phyloP scores from a whole-genome alignment of 2,888 invertebrate species.

The Macrosiphum euphorbiae region DNA sequence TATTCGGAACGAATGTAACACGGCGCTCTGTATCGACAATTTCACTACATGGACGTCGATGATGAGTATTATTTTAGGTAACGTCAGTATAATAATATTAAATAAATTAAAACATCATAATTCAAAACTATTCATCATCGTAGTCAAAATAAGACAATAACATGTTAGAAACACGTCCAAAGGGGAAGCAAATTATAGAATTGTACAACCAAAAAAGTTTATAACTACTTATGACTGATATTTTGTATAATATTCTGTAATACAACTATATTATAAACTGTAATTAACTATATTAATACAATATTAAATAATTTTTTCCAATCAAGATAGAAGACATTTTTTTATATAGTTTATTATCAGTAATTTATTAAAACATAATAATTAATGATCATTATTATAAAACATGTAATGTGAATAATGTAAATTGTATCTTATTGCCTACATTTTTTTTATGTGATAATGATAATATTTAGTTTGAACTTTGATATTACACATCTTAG shows the following conservation, averaged over 20 bases:
- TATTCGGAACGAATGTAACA: not conserved
- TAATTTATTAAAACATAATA: not conserved
- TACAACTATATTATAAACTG: too few relatives aligned
- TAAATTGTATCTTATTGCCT: not conserved
- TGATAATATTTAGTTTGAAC: not conserved
- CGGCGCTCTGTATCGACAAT: slow-evolving; percentile 34
- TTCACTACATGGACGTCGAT: not conserved
- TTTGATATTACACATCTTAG: not conserved
- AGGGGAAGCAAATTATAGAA: not conserved
- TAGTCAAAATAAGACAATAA: too few relatives aligned
- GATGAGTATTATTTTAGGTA: not conserved
- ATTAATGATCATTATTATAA: not conserved
- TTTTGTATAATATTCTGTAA: not conserved
- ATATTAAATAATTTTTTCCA: not conserved
- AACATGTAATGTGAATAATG: not conserved
- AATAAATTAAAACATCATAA: not conserved
- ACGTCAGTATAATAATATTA: not conserved
- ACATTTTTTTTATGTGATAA: not conserved
- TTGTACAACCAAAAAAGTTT: not conserved
- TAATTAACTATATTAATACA: too few relatives aligned
- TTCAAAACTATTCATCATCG: not conserved
- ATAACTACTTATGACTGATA: not conserved
- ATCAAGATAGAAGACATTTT: not conserved
- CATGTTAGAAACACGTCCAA: too few relatives aligned
- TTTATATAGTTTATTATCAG: not conserved